Percentiles rank a stretch among this genome's conserved stretches.
These are phyloP conservation scores for Brachyhypopomus gauderio DNA, from an alignment of 2,113 vertebrate species.

Conservation along the genomic window DNA sequence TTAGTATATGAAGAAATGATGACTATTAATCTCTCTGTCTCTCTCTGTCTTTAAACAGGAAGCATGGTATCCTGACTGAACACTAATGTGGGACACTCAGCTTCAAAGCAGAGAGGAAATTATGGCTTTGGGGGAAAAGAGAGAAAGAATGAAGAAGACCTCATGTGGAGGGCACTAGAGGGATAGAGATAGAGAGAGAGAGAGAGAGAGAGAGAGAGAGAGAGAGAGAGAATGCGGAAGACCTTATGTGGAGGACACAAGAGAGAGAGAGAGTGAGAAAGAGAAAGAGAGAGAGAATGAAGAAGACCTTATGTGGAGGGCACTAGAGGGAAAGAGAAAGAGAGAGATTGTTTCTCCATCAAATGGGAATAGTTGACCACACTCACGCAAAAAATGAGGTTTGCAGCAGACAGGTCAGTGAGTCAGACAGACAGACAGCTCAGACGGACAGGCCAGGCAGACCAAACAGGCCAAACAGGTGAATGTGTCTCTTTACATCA, in stretches of 20 bases:
- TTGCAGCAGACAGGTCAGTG: too few relatives aligned
- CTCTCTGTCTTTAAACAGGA: constrained; percentile 66
- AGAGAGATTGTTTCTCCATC: constrained; percentile 32
- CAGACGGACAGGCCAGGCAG: background rate
- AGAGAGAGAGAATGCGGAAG: constrained; percentile 26
- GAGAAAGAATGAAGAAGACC: constrained; percentile 33
- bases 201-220: constrained; percentile 10
- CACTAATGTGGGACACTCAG: constrained; percentile 65
- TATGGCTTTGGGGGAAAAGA: constrained; percentile 59
- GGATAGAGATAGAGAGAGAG: constrained; percentile 20
- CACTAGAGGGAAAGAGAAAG: constrained; percentile 5
- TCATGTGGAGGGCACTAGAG: constrained; percentile 14
- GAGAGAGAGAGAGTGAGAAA: constrained; percentile 32
- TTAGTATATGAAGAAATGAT: too few relatives aligned
- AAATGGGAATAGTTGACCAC: constrained; percentile 38
- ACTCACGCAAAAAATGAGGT: background rate
- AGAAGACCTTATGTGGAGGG: constrained; percentile 18
- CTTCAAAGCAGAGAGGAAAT: constrained; percentile 75
- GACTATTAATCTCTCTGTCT: background rate
- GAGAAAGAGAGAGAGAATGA: constrained; percentile 33
- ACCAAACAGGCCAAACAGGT: background rate
- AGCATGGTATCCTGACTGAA: constrained; percentile 78
- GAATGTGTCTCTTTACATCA: too few relatives aligned
- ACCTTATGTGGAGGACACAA: too few relatives aligned
- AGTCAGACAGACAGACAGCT: too few relatives aligned